Evolutionary conservation across 2,888 invertebrate genomes (phyloP).

Genomic region (Oxyteleia sp.): DNA sequence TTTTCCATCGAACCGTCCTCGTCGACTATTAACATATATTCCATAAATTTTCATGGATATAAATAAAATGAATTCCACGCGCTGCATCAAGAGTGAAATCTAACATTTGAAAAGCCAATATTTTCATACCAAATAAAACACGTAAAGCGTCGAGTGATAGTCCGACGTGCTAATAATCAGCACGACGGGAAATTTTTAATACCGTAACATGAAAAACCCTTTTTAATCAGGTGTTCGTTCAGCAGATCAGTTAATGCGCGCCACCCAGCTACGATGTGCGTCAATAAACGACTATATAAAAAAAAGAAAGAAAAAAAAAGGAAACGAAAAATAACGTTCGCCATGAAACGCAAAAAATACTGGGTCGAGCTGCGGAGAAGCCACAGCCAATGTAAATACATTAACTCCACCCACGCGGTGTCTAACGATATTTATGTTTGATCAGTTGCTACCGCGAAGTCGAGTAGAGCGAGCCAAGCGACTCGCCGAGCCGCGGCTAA

Average conservation of each 20-base stretch:
- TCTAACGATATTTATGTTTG: constrained; percentile 83
- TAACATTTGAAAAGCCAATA: constrained; percentile 31
- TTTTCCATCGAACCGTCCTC: neutral
- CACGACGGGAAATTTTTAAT: constrained; percentile 4
- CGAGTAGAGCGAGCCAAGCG: constrained; percentile 54
- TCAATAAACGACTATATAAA: constrained; percentile 34
- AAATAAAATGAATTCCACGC: constrained; percentile 25
- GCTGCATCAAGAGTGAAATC: constrained; percentile 16
- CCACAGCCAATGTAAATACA: constrained; percentile 83
- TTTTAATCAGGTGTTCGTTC: constrained; percentile 28
- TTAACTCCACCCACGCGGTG: constrained; percentile 78
- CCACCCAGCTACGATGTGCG: constrained; percentile 14
- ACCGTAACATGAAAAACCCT: neutral
- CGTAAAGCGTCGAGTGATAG: constrained; percentile 20
- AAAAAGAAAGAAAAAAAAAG: constrained; percentile 22
- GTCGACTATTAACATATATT: constrained; percentile 30
- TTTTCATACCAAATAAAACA: constrained; percentile 28
- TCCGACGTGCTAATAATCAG: constrained; percentile 12
- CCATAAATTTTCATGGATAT: constrained; percentile 12
- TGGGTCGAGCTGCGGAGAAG: constrained; percentile 61
- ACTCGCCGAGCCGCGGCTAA: constrained; percentile 47
- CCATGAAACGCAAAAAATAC: constrained; percentile 47
- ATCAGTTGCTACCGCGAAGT: constrained; percentile 81
- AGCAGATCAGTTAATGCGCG: constrained; percentile 11
- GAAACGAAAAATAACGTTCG: too few species aligned